These are phyloP conservation scores for Onthophagus taurus DNA, from an alignment of 1,140 invertebrate species.

Conservation along the genomic window DNA sequence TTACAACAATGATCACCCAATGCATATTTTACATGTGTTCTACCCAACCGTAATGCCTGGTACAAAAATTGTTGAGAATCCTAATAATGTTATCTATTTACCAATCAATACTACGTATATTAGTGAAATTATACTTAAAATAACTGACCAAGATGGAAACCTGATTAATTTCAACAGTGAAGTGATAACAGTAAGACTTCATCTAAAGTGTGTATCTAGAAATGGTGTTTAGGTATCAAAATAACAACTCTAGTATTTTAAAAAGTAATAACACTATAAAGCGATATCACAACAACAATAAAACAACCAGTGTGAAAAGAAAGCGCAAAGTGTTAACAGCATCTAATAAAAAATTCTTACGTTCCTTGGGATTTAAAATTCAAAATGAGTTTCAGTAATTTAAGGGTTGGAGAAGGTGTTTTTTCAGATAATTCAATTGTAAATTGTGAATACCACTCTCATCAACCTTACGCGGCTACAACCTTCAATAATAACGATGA, in stretches of 20 bases:
- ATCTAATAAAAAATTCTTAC: neutral
- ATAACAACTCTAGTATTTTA: neutral
- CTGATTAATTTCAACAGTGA: constrained; percentile 23
- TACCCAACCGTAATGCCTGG: constrained; percentile 22
- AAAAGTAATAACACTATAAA: neutral
- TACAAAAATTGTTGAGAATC: constrained; percentile 28
- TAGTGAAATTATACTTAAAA: constrained; percentile 18
- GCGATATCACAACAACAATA: neutral
- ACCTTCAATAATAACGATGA: constrained; percentile 22
- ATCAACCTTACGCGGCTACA: constrained; percentile 31
- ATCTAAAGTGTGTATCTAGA: constrained; percentile 21
- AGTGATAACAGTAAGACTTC: constrained; percentile 17
- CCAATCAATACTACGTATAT: constrained; percentile 23
- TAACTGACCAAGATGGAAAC: constrained; percentile 26
- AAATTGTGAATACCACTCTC: constrained; percentile 32
- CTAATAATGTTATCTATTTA: constrained; percentile 31
- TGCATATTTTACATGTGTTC: constrained; percentile 32
- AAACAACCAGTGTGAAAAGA: neutral
- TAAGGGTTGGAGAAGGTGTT: constrained; percentile 20
- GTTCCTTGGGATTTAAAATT: neutral
- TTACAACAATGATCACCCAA: constrained; percentile 25
- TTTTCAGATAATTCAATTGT: constrained; percentile 27
- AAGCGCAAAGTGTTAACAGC: neutral
- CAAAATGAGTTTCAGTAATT: constrained; percentile 16
- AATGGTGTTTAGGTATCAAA: constrained; percentile 1